phyloP scores from a whole-genome alignment of 2,797 vertebrate species.

The Macropodus opercularis region DNA sequence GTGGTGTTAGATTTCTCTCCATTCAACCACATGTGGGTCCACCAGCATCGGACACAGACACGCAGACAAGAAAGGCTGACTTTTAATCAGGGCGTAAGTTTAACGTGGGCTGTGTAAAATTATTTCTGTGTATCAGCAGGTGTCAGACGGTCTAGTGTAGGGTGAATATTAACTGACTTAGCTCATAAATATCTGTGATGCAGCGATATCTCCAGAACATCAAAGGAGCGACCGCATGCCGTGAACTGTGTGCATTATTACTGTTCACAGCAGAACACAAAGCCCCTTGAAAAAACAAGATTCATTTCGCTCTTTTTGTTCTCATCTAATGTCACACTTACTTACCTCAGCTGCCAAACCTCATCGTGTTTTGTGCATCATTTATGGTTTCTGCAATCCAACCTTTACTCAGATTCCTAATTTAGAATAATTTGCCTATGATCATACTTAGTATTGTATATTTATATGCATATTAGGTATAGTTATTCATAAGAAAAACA shows the following conservation, averaged over 20 bases:
- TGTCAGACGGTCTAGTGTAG: conserved; percentile 30
- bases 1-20: conserved; percentile 64
- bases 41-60: conserved; percentile 33
- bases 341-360: conserved; percentile 41
- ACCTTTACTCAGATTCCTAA: conserved; percentile 38
- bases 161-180: conserved; percentile 55
- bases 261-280: conserved; percentile 42
- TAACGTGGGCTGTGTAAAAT: conserved; percentile 42
- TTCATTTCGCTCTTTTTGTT: conserved; percentile 29
- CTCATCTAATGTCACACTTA: conserved; percentile 38
- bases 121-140: conserved; percentile 52
- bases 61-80: conserved; percentile 21
- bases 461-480: conserved; percentile 33
- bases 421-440: conserved; percentile 36
- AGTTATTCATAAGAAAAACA: conserved; percentile 59
- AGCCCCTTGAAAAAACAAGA: conserved; percentile 13
- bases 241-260: conserved; percentile 53
- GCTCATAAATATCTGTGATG: conserved; percentile 64
- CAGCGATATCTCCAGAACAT: conserved; percentile 54
- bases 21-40: conserved; percentile 49
- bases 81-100: conserved; percentile 56
- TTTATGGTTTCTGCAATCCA: conserved; percentile 44
- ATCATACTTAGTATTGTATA: conserved; percentile 40
- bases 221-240: conserved; percentile 47
- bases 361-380: conserved; percentile 48